Conservation (phyloP, 2,113 vertebrate species). For the Grammomys dolichurus region DNA sequence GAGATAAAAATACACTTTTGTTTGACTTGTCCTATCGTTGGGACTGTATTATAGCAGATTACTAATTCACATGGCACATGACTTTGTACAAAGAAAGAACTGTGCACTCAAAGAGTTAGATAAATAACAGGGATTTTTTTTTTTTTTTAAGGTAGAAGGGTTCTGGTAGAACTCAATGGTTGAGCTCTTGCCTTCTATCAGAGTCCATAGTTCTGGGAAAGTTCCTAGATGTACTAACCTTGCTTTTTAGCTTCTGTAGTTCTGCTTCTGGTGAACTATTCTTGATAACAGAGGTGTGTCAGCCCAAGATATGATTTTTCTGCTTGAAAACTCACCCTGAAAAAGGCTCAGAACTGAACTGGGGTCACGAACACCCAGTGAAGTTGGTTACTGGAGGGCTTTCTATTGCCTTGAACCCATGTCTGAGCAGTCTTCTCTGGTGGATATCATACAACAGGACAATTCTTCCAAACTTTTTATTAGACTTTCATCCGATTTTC, state of each 20-base stretch:
- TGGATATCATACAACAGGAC: neutral
- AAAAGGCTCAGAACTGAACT: neutral
- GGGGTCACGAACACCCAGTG: neutral
- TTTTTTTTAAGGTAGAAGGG: neutral
- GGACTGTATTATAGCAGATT: neutral
- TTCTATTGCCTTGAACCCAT: neutral
- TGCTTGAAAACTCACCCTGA: neutral
- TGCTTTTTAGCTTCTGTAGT: too few relatives aligned
- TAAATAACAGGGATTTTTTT: neutral
- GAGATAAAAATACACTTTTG: neutral
- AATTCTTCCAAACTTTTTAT: constrained; percentile 22
- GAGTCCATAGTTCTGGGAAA: too few relatives aligned
- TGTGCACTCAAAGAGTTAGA: neutral
- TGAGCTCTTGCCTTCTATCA: neutral
- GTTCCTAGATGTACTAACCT: too few relatives aligned
- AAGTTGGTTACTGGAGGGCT: neutral
- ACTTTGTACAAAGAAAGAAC: neutral
- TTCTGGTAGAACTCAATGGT: neutral
- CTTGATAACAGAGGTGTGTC: neutral
- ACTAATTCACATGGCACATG: neutral
- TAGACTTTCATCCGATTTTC: constrained; percentile 13
- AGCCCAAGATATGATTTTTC: neutral
- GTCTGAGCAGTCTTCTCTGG: neutral
- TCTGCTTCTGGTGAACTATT: neutral
- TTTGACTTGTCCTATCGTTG: neutral